These are phyloP conservation scores for Myathropa florea DNA, from an alignment of 2,888 invertebrate species.

Conservation along the genomic window DNA sequence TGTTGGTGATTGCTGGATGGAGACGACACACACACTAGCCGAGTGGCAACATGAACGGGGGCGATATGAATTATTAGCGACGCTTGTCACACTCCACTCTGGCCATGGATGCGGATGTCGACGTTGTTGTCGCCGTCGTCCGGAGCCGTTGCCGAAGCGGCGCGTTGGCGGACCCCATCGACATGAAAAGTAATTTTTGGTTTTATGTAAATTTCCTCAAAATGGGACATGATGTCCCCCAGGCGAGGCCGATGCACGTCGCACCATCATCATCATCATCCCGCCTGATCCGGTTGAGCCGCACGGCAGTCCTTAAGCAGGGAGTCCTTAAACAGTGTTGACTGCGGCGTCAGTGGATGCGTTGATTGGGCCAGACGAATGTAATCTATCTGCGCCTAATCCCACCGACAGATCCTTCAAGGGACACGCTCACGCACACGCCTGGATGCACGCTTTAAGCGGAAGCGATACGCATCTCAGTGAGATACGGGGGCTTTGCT, in stretches of 20 bases:
- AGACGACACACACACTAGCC: not conserved
- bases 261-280: conserved; percentile 5
- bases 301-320: conserved; percentile 21
- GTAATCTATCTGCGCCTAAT: conserved; percentile 33
- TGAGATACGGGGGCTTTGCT: not conserved
- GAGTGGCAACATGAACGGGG: conserved; percentile 38
- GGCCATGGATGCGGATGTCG: not conserved
- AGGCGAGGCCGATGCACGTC: not conserved
- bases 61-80: conserved; percentile 66
- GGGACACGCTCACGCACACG: not conserved
- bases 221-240: conserved; percentile 57
- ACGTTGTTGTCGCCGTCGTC: not conserved
- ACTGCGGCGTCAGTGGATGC: conserved; percentile 22
- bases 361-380: conserved; percentile 54
- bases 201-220: conserved; percentile 66
- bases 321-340: conserved; percentile 24
- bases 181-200: conserved; percentile 69
- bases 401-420: not conserved
- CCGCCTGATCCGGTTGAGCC: conserved; percentile 14
- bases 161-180: not conserved
- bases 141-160: no score
- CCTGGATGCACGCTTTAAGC: not conserved
- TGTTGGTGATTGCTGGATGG: conserved; percentile 27
- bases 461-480: not conserved
- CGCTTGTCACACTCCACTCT: conserved; percentile 51